Evolutionary conservation across 2,797 vertebrate species (phyloP).

Genomic region (Gouania willdenowi): DNA sequence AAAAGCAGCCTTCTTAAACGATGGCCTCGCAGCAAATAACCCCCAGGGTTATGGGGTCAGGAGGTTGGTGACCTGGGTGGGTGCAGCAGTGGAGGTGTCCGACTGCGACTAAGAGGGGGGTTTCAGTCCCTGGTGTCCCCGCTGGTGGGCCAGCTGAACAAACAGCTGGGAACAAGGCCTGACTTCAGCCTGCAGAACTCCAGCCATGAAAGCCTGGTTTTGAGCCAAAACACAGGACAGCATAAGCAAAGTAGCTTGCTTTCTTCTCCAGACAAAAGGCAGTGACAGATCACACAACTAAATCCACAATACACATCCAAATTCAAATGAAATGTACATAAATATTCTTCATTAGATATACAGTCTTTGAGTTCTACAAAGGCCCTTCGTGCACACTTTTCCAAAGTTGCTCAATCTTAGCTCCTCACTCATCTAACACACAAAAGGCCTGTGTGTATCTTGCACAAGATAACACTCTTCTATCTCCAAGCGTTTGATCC

Average conservation of each 20-base stretch:
- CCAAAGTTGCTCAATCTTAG: slow-evolving; percentile 18
- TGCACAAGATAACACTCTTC: slow-evolving; percentile 47
- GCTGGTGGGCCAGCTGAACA: slow-evolving; percentile 79
- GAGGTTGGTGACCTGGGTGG: slow-evolving; percentile 67
- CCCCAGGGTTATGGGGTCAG: slow-evolving; percentile 57
- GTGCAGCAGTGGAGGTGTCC: slow-evolving; percentile 60
- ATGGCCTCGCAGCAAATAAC: slow-evolving; percentile 72
- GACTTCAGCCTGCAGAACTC: slow-evolving; percentile 51
- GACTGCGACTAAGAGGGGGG: slow-evolving; percentile 41
- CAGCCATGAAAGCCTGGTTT: slow-evolving; percentile 31
- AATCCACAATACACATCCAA: slow-evolving; percentile 17
- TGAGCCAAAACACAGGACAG: slow-evolving; percentile 32
- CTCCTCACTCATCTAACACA: slow-evolving; percentile 27
- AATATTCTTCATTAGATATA: slow-evolving; percentile 7
- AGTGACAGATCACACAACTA: slow-evolving; percentile 32
- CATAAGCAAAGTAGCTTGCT: slow-evolving; percentile 44
- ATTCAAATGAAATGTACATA: slow-evolving; percentile 10
- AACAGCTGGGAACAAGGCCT: slow-evolving; percentile 74
- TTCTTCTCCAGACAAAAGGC: slow-evolving; percentile 51
- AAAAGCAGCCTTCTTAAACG: slow-evolving; percentile 74
- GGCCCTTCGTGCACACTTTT: neutral
- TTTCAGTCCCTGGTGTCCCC: slow-evolving; percentile 60
- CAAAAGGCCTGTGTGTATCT: slow-evolving; percentile 53
- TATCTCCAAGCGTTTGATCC: slow-evolving; percentile 49
- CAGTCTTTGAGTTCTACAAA: neutral